phyloP scores from a whole-genome alignment of 2,888 invertebrate genomes.

The Volucella inflata region DNA sequence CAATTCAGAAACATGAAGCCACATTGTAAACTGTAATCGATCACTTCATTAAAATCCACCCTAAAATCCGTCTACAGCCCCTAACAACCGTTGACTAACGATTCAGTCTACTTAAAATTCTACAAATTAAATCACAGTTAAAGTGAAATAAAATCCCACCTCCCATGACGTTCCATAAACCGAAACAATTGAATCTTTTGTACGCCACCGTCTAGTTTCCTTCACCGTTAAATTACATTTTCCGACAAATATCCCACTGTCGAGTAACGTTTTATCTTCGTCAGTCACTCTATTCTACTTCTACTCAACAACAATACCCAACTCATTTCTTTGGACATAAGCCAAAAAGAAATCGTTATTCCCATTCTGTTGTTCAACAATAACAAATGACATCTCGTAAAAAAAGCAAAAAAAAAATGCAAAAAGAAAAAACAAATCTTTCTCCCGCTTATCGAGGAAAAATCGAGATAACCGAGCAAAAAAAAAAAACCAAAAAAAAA shows the following conservation, averaged over 20 bases:
- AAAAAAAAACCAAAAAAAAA: conserved; percentile 21
- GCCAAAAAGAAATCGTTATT: conserved; percentile 73
- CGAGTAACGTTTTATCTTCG: conserved; percentile 60
- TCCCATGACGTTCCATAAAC: conserved; percentile 43
- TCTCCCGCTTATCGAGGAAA: neutral
- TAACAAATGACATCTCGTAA: conserved; percentile 70
- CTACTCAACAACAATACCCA: conserved; percentile 63
- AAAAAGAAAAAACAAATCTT: conserved; percentile 31
- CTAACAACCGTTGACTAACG: neutral
- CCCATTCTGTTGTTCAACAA: conserved; percentile 72
- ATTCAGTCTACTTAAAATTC: neutral
- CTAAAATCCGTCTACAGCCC: too few species aligned
- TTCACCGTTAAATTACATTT: conserved; percentile 71
- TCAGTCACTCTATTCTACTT: conserved; percentile 62
- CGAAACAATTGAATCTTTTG: conserved; percentile 50
- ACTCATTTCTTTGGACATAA: conserved; percentile 72
- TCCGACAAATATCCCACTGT: conserved; percentile 58
- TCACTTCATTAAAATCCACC: too few species aligned
- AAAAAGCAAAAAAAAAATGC: conserved; percentile 28
- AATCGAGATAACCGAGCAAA: neutral
- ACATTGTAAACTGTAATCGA: too few species aligned
- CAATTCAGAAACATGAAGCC: too few species aligned
- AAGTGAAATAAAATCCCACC: conserved; percentile 46
- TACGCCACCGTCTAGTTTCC: conserved; percentile 39
- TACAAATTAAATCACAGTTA: conserved; percentile 46